Evolutionary conservation across 2,113 vertebrate species (phyloP), one percentile per base, ranked within the genome.

Genomic region (Illadopsis cleaveri): DNA sequence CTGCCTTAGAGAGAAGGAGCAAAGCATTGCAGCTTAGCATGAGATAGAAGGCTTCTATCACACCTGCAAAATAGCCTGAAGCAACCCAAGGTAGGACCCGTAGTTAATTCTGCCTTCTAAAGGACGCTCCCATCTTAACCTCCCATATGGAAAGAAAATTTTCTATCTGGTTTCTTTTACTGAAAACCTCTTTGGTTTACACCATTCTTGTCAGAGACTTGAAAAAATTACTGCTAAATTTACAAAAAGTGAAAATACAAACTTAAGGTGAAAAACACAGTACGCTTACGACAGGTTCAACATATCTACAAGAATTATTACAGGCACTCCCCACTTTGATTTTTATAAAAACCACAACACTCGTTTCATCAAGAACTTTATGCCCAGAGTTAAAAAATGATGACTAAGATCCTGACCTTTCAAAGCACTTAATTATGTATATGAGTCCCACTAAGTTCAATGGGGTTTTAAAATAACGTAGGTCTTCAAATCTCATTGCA

Each of bases 1-100:
- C 18, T 23, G 60, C 85, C 44, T 51, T 79, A 91, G 89, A 96
- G 54, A 93, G 83, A 61, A 95, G 86, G 35, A 90, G 85, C 10
- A 81, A 86, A 31, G 53, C 65, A 35, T 8, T 71, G 24, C 47
- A 70, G 40, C 16, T 47, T 17, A 72, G 47, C 45, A 48, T 40
- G 40, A 6, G 14, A 62, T 48, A 47, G 90, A 84, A 90, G 33
- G 75, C 45, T 90, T 90, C 70, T 47, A 28, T 89, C 64, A 89
- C 86, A 91, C 87, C 89, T 93, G 92, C 68, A 58, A 61, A 69
- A 70, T 0, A 0, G 12, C 54, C 48, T 38, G 45, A 80, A 71
- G 47, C 19, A 79, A 65, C 13, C 51, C 58, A 68, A 77, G 54
- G 16, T 24, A 33, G 56, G 44, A 83, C 60, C 40, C 31, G 42